A percentile compares a stretch with the other conserved stretches of the same genome.
Conservation (phyloP, 2,113 vertebrate genomes). For the Notothenia rossii region DNA sequence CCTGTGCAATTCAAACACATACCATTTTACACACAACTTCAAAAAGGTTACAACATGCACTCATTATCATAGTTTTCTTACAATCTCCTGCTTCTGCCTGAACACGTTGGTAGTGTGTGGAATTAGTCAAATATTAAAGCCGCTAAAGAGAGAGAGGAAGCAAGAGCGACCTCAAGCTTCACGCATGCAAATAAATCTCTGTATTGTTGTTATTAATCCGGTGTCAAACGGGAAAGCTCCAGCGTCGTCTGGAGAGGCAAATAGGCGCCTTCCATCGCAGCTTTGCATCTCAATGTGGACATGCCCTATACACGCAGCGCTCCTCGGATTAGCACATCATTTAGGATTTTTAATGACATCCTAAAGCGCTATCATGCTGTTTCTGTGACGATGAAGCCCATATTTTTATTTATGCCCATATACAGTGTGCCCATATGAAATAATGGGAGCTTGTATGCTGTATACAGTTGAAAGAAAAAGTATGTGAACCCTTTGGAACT, state of each 20-base stretch:
- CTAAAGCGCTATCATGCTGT: constrained; percentile 20
- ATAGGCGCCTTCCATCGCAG: constrained; percentile 45
- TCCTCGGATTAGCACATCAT: constrained; percentile 70
- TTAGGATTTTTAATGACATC: constrained; percentile 69
- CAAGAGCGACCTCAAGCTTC: constrained; percentile 46
- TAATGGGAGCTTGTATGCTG: background rate
- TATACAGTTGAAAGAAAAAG: too few species aligned
- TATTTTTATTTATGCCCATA: constrained; percentile 17
- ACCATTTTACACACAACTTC: constrained; percentile 19
- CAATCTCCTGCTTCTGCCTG: constrained; percentile 15
- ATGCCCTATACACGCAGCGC: background rate
- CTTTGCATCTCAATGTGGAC: constrained; percentile 76
- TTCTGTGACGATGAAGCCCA: constrained; percentile 34
- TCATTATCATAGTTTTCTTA: constrained; percentile 3
- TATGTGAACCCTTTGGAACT: too few species aligned
- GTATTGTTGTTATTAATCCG: constrained; percentile 78
- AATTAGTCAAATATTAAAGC: constrained; percentile 56
- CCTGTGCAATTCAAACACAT: constrained; percentile 13
- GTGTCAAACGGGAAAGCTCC: constrained; percentile 76
- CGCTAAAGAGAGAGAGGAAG: constrained; percentile 29
- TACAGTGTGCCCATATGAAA: background rate
- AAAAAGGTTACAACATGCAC: constrained; percentile 40
- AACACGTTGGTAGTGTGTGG: constrained; percentile 13
- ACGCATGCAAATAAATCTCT: constrained; percentile 69
- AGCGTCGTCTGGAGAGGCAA: constrained; percentile 49